Percentiles rank a stretch among this genome's conserved stretches.
These are phyloP conservation scores for Corythornis cristatus DNA, from an alignment of 2,113 vertebrate species.

Conservation along the genomic window DNA sequence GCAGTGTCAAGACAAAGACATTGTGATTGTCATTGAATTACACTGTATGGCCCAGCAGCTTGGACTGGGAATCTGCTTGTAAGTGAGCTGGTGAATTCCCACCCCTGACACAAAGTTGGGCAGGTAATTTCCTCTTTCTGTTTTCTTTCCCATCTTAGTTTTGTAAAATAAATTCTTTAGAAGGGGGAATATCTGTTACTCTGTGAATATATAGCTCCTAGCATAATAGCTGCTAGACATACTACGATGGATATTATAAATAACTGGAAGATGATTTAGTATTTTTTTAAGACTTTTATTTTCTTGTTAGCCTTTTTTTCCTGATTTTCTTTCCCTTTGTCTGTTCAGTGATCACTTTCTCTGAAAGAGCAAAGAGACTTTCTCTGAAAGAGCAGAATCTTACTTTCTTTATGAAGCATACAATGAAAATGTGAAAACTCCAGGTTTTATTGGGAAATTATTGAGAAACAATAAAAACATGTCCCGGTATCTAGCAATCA, in stretches of 20 bases:
- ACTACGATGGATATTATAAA: not conserved
- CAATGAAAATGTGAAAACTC: conserved; percentile 40
- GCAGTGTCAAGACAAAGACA: not conserved
- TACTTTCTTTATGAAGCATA: conserved; percentile 32
- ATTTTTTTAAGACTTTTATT: conserved; percentile 26
- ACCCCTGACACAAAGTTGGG: not conserved
- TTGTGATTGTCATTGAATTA: not conserved
- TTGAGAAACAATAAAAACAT: conserved; percentile 56
- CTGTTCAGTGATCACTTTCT: not conserved
- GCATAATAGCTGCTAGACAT: not conserved
- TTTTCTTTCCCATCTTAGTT: not conserved
- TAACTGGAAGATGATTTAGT: not conserved
- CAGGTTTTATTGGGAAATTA: conserved; percentile 3
- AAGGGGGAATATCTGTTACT: not conserved
- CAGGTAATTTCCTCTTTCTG: not conserved
- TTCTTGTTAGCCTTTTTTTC: not conserved
- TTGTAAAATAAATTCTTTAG: not conserved
- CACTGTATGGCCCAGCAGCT: not conserved
- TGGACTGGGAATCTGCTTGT: not conserved
- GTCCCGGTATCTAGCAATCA: conserved; percentile 21
- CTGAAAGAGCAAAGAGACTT: not conserved
- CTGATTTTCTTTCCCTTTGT: not conserved
- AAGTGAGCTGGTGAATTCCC: not conserved
- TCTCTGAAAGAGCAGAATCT: not conserved
- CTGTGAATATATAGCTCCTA: not conserved